Evolutionary conservation across 2,888 invertebrate species (phyloP), one percentile per base, ranked within the genome.

Genomic region (Caradrina kadenii): DNA sequence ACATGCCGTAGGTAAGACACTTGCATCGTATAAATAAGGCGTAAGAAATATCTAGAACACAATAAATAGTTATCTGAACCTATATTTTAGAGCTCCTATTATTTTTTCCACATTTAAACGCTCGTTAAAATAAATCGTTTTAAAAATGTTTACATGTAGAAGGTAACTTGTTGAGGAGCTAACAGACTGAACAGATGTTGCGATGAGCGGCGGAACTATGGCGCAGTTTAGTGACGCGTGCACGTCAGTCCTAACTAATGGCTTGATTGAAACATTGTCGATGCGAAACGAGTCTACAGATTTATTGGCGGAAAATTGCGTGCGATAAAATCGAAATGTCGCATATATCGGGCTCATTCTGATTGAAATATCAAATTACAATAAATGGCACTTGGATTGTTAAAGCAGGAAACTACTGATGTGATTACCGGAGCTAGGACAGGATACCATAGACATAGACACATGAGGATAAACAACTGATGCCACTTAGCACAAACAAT

Each of bases 301-400:
- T 76, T 76, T 76, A 76, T 74, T 74, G 75, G 61, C 61, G 54
- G 69, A 64, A 69, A 69, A 76, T 76, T 79, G 35, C 35, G 45
- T 50, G 53, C 69, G 63, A 68, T 79, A 45, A 22, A 74, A 74
- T 68, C 35, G 52, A 49, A 55, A 55, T 26, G 31, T 63, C 50
- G 22, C 31, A 48, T 63, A 49, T 52, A 59, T 35, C 73, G 54
- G 42, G 6, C 42, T 48, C 15, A 22, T 39, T 50, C 22, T 8
- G 31, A 59, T 61, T 59, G 22, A 52, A 39, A 72, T 65, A 54
- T 63, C 21, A 39, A 45, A 42, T 26, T 54, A 42, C 50, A 31
- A 49, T 54, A 39, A 52, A 39, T 39, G 22, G 0, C 22, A 49
- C 56, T 17, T 52, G 35, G 22, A 21, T 60, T 26, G 8, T 42